Evolutionary conservation across 1,140 invertebrate genomes (phyloP).

Genomic region (Bradysia coprophila): DNA sequence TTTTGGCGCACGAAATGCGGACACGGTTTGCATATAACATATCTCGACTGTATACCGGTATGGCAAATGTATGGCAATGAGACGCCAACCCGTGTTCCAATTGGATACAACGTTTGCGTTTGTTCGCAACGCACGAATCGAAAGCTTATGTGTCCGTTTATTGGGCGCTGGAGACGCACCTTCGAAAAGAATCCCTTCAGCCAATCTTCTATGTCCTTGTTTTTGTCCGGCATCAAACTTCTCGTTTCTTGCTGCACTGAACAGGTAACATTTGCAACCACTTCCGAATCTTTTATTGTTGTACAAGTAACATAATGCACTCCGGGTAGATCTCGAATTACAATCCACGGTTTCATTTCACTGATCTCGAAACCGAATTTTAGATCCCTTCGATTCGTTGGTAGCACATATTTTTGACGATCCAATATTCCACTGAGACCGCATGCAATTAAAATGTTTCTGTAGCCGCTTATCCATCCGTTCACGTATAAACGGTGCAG

Average conservation of each 20-base stretch:
- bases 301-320: constrained; percentile 61
- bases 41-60: constrained; percentile 39
- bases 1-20: constrained; percentile 34
- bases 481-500: constrained; percentile 46
- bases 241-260: constrained; percentile 40
- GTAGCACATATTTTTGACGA: constrained; percentile 42
- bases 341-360: constrained; percentile 52
- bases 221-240: constrained; percentile 44
- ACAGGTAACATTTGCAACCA: constrained; percentile 62
- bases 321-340: constrained; percentile 49
- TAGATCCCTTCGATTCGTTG: constrained; percentile 36
- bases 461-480: constrained; percentile 35
- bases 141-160: constrained; percentile 60
- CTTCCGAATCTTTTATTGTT: constrained; percentile 49
- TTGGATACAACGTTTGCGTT: constrained; percentile 28
- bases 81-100: constrained; percentile 54
- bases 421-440: constrained; percentile 50
- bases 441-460: constrained; percentile 48
- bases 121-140: constrained; percentile 34
- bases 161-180: constrained; percentile 33
- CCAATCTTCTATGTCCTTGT: constrained; percentile 48
- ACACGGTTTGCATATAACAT: constrained; percentile 40
- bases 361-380: constrained; percentile 45
- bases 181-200: constrained; percentile 45
- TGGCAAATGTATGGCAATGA: constrained; percentile 59